Evolutionary conservation across 2,888 invertebrate species (phyloP).

Genomic region (Dione juno): DNA sequence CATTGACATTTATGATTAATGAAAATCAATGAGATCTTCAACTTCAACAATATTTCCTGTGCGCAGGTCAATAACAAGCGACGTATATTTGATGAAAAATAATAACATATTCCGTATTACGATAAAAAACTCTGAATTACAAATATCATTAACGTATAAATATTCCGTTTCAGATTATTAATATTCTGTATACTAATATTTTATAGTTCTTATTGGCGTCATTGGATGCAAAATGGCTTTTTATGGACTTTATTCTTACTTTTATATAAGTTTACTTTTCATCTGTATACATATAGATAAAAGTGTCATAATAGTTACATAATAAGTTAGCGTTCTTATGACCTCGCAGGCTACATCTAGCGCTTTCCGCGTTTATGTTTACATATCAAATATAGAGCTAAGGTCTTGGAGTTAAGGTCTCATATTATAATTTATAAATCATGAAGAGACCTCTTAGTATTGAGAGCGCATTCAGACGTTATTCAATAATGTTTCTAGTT

Average conservation of each 20-base stretch:
- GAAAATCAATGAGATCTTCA: slow-evolving; percentile 48
- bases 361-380: slow-evolving; percentile 63
- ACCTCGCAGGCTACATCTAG: slow-evolving; percentile 74
- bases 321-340: slow-evolving; percentile 80
- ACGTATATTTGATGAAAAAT: neutral
- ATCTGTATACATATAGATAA: slow-evolving; percentile 72
- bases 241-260: slow-evolving; percentile 42
- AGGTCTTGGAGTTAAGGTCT: slow-evolving; percentile 62
- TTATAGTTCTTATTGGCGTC: slow-evolving; percentile 19
- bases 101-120: neutral
- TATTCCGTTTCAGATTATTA: neutral
- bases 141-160: neutral
- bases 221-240: slow-evolving; percentile 61
- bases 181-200: slow-evolving; percentile 8
- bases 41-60: slow-evolving; percentile 49
- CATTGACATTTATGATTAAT: slow-evolving; percentile 67
- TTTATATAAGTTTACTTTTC: slow-evolving; percentile 73
- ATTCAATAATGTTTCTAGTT: slow-evolving; percentile 81
- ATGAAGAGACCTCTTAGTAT: slow-evolving; percentile 46
- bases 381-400: slow-evolving; percentile 60
- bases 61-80: slow-evolving; percentile 26
- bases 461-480: slow-evolving; percentile 57
- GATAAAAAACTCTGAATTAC: neutral
- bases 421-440: slow-evolving; percentile 57
- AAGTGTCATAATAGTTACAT: slow-evolving; percentile 82